Conservation (phyloP, 2,797 vertebrate genomes). For the Hemibagrus guttatus region DNA sequence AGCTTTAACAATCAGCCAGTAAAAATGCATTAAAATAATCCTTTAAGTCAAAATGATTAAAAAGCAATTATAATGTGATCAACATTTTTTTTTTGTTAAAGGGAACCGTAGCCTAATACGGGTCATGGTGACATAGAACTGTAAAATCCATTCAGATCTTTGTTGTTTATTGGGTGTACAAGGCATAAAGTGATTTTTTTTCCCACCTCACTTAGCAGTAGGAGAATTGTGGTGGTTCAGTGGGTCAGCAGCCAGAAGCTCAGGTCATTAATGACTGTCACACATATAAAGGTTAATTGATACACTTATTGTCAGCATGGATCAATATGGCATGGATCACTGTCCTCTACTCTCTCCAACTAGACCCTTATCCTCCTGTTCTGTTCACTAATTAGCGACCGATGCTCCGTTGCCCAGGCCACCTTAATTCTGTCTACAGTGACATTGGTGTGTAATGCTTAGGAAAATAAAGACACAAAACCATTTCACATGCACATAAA, state of each 20-base stretch:
- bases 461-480: not conserved
- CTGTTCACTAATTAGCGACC: not conserved
- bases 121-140: not conserved
- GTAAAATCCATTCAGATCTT: not conserved
- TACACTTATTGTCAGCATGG: conserved; percentile 44
- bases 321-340: conserved; percentile 49
- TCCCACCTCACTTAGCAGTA: not conserved
- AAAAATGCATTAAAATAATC: not conserved
- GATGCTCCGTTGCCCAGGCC: not conserved
- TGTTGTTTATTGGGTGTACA: not conserved
- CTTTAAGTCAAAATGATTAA: not conserved
- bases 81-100: not conserved
- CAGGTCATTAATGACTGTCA: conserved; percentile 38
- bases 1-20: not conserved
- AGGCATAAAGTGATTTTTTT: not conserved
- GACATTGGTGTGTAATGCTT: not conserved
- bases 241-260: conserved; percentile 10
- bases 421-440: not conserved
- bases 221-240: not conserved
- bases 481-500: not conserved
- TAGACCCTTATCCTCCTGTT: conserved; percentile 22
- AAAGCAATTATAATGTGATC: not conserved
- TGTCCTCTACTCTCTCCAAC: conserved; percentile 26
- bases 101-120: not conserved
- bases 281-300: conserved; percentile 53